These are phyloP conservation scores for Cynopterus brachyotis DNA, from an alignment of 2,113 vertebrate genomes.

Conservation along the genomic window DNA sequence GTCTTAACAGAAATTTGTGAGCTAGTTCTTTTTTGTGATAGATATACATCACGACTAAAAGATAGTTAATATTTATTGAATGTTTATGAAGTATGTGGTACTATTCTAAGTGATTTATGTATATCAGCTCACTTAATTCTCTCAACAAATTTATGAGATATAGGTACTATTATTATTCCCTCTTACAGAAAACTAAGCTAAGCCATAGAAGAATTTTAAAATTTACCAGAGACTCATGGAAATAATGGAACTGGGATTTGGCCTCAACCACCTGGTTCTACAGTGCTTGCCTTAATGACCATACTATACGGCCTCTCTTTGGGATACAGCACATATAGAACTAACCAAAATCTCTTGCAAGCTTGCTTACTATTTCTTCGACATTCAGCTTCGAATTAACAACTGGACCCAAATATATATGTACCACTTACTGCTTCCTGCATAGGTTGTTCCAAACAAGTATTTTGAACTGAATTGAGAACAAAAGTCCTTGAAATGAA, in stretches of 20 bases:
- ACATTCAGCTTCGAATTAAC: neutral
- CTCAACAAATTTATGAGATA: neutral
- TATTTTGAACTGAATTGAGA: neutral
- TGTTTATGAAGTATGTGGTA: neutral
- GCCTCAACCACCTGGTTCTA: neutral
- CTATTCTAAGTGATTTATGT: neutral
- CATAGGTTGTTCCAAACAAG: neutral
- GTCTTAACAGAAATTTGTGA: neutral
- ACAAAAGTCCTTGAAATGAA: slow-evolving; percentile 21
- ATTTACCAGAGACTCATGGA: neutral
- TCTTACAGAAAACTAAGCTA: neutral
- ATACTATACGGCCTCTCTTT: neutral
- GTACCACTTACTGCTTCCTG: neutral
- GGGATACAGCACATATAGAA: neutral
- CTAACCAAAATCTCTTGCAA: neutral
- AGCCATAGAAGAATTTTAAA: neutral
- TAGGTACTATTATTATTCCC: neutral
- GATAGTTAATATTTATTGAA: neutral
- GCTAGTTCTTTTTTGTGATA: neutral
- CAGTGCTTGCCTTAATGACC: neutral
- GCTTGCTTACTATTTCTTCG: neutral
- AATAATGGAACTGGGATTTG: neutral
- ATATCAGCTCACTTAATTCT: neutral
- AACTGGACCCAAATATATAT: neutral
- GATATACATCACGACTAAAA: neutral